Evolutionary conservation across 2,888 invertebrate genomes (phyloP), one percentile per base, ranked within the genome.

Genomic region (Eupeodes luniger): DNA sequence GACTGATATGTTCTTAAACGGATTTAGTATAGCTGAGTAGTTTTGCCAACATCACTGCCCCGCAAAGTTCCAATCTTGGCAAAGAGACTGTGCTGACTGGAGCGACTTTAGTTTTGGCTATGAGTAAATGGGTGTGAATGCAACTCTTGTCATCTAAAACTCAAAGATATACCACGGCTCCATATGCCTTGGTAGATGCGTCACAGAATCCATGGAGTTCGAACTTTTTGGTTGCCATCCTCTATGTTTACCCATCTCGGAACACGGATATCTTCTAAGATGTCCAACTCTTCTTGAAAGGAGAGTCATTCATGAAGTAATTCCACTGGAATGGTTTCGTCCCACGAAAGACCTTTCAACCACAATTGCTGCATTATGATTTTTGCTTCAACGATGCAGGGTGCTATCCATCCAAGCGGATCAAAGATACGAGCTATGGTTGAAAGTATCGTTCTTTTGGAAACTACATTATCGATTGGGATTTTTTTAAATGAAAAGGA

Each of bases 171-270:
- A 72, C 53, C 16, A 40, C 72, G 19, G 67, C 69, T 16, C 61
- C 70, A 53, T 62, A 80, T n/a, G 85, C 85, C 27, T 49, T 74
- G 4, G 64, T 64, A 12, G 74, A 84, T 2, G 80, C 80, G 36
- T 85, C 85, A n/a, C 80, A 59, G n/a, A 80, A 85, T 14, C 59
- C 85, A 44, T 80, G 76, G 14, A 80, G 51, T 51, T 85, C 69
- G 4, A 69, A 6, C 19, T 61, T 7, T 14, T 14, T 10, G 14
- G 11, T 4, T 3, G 27, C 19, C 10, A 34, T n/a, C 7, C 5
- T 11, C 9, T 47, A 5, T 64, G 1, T 62, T 34, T 0, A 76
- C 6, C 64, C 76, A 76, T 53, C 78, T 19, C 4, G 66, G 67
- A 34, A 67, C 12, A 16, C 61, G 27, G 19, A 79, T 47, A 14